Base-by-base conservation (phyloP, 1,140 invertebrate species). In the Diploscapter pachys region DNA sequence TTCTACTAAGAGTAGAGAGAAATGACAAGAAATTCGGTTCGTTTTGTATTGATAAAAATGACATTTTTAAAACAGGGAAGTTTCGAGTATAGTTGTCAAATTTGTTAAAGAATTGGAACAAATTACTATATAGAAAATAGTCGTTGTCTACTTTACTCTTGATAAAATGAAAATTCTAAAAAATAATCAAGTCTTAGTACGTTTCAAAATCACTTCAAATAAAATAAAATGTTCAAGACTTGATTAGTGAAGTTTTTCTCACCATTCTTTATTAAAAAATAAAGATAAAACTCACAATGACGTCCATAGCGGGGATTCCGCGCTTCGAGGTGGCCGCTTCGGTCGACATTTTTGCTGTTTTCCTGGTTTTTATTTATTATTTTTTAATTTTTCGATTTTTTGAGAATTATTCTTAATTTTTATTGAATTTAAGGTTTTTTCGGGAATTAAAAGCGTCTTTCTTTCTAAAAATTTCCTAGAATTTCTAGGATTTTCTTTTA, bases 251-350 rank as follows among this genome's bases (percentile, higher is more conserved):
- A 59, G 31, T 1, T 59, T 9, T 59, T 59, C 57, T 31, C 57
- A 59, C 2, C 57, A 2, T 59, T 59, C 9, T 11, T 59, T 59
- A 11, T 59, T 31, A 11, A 11, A 31, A 59, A 59, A 8, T 50
- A 53, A 53, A 68, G 57, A 52, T 55, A 9, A 31, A 31, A 54
- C 66, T 1, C 11, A 68, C 71, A 51, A 72, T 66, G 6, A 56
- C 71, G 31, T 72, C 71, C 71, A 72, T 72, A 11, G n/a, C 56
- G 51, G 71, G 71, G 2, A 72, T 72, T 72, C 71, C 71, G 50
- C 71, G 59, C 49, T 71, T 53, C 63, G 71, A 72, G 5, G 9
- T 54, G 49, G 57, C 13, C n/a, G 53, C 66, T 48, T 64, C 63
- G 63, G 51, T 48, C 66, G 31, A 31, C 31, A 68, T 68, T 68